Conservation (phyloP, 2,888 invertebrate species). For the Scrobipalpa costella region DNA sequence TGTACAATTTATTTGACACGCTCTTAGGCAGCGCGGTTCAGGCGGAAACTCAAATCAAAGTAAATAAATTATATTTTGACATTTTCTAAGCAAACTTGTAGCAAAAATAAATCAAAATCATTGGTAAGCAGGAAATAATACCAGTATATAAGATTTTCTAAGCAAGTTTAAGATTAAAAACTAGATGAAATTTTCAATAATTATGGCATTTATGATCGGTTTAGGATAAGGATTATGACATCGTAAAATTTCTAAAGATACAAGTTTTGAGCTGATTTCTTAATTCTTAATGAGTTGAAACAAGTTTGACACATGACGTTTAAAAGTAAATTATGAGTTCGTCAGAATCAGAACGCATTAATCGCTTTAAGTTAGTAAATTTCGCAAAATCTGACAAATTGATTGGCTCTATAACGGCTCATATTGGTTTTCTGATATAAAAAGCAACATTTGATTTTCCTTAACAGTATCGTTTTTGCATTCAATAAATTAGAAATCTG, state of each 20-base stretch:
- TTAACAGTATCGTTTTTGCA: too few species aligned
- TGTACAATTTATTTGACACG: slow-evolving; percentile 24
- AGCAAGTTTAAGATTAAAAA: neutral
- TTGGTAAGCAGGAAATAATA: neutral
- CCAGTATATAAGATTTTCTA: neutral
- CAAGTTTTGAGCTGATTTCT: neutral
- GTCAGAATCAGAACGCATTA: neutral
- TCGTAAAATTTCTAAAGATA: neutral
- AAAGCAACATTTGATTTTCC: too few species aligned
- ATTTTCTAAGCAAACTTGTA: slow-evolving; percentile 2
- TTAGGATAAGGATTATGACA: neutral
- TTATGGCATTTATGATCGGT: neutral
- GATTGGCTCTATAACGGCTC: too few species aligned
- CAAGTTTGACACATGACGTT: neutral
- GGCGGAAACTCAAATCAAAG: slow-evolving; percentile 18
- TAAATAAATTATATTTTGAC: slow-evolving; percentile 15
- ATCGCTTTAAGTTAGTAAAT: neutral
- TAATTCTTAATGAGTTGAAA: neutral
- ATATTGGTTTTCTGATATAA: too few species aligned
- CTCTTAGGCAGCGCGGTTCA: neutral
- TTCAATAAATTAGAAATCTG: neutral
- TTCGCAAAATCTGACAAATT: too few species aligned
- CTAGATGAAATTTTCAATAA: neutral
- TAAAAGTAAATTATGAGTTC: slow-evolving; percentile 6
- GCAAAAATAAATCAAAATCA: neutral